Evolutionary conservation across 2,797 vertebrate species (phyloP).

Genomic region (Rhabdomys pumilio): DNA sequence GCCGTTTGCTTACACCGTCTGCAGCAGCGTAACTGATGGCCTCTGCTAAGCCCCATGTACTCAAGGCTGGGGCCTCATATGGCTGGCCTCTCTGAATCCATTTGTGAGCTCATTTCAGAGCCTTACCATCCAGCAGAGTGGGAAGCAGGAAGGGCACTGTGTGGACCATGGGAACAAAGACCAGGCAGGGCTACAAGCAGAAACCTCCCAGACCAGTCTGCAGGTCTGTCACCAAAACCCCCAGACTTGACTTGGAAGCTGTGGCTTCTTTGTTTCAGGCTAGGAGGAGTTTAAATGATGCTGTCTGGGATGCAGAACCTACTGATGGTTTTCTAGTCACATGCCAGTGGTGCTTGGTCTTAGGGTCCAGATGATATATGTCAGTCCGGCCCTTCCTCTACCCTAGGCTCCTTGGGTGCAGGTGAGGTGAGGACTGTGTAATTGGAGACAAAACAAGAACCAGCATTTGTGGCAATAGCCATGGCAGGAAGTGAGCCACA

Average conservation of each 20-base stretch:
- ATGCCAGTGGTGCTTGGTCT: too few species aligned
- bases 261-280: neutral
- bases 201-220: neutral
- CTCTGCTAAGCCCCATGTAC: slow-evolving; percentile 53
- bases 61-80: slow-evolving; percentile 49
- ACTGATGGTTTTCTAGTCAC: neutral
- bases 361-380: neutral
- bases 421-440: neutral
- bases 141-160: neutral
- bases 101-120: neutral
- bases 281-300: neutral
- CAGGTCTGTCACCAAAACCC: too few species aligned
- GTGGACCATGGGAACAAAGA: neutral
- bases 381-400: too few species aligned
- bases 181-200: neutral
- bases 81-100: neutral
- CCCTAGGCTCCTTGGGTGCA: neutral
- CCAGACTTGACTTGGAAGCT: neutral
- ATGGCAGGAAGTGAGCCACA: neutral
- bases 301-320: too few species aligned
- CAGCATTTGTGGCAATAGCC: neutral
- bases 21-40: slow-evolving; percentile 61
- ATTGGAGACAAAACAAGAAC: neutral
- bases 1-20: neutral
- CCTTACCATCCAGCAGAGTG: neutral